phyloP scores from a whole-genome alignment of 2,797 vertebrate species.

The Sarcophilus harrisii region DNA sequence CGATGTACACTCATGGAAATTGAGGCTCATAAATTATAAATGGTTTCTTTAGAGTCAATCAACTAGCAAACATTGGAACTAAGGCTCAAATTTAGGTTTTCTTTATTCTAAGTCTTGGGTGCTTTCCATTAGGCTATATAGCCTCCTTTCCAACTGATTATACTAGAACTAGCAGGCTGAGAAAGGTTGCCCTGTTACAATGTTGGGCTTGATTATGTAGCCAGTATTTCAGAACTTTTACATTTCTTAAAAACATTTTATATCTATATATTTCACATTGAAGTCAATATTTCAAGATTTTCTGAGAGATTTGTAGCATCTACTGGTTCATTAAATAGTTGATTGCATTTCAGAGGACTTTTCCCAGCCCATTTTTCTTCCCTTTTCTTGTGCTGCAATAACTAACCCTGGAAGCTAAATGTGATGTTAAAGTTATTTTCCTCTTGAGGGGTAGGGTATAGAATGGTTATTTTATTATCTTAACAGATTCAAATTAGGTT shows the following conservation, averaged over 20 bases:
- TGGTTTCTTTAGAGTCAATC: neutral
- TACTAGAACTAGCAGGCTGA: neutral
- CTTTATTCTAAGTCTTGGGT: neutral
- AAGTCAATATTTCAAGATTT: neutral
- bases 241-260: neutral
- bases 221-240: neutral
- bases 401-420: neutral
- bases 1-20: neutral
- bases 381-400: neutral
- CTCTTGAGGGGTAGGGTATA: neutral
- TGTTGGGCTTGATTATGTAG: neutral
- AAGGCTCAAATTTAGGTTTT: neutral
- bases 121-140: neutral
- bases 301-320: neutral
- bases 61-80: neutral
- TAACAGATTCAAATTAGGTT: neutral
- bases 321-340: neutral
- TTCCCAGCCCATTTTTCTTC: neutral
- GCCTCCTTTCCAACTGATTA: neutral
- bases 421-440: neutral
- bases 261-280: neutral
- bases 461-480: neutral
- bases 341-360: neutral
- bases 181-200: neutral
- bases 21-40: neutral